Conservation (phyloP, 2,888 invertebrate species). For the Dryomyza anilis region DNA sequence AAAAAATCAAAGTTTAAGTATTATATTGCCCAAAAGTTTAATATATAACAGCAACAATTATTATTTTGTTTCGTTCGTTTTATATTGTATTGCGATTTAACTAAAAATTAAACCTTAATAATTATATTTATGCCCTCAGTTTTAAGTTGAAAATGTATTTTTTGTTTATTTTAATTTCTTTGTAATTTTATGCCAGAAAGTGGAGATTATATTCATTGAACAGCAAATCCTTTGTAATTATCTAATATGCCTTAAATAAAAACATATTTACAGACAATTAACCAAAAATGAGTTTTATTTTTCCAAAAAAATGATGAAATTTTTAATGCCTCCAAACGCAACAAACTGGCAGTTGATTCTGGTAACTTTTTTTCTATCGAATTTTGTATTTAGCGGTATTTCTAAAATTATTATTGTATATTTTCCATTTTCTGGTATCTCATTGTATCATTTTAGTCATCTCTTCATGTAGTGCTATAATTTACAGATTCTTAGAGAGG, state of each 20-base stretch:
- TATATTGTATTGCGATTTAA: not conserved
- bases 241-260: conserved; percentile 16
- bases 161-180: no score
- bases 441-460: no score
- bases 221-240: conserved; percentile 29
- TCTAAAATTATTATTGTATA: conserved; percentile 35
- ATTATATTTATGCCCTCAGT: not conserved
- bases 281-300: conserved; percentile 43
- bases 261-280: conserved; percentile 30
- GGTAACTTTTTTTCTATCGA: not conserved
- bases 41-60: conserved; percentile 8
- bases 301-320: no score
- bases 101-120: not conserved
- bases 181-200: conserved; percentile 47
- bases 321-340: no score
- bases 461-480: no score
- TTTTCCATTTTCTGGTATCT: conserved; percentile 54
- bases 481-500: not conserved
- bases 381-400: conserved; percentile 3
- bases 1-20: conserved; percentile 23
- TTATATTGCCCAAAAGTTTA: conserved; percentile 27
- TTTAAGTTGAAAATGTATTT: conserved; percentile 3
- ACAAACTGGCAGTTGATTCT: no score
- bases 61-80: not conserved
- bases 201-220: conserved; percentile 50